Percentiles rank a stretch among this genome's conserved stretches.
These are phyloP conservation scores for Anthonomus grandis DNA, from an alignment of 1,140 invertebrate genomes.

Conservation along the genomic window DNA sequence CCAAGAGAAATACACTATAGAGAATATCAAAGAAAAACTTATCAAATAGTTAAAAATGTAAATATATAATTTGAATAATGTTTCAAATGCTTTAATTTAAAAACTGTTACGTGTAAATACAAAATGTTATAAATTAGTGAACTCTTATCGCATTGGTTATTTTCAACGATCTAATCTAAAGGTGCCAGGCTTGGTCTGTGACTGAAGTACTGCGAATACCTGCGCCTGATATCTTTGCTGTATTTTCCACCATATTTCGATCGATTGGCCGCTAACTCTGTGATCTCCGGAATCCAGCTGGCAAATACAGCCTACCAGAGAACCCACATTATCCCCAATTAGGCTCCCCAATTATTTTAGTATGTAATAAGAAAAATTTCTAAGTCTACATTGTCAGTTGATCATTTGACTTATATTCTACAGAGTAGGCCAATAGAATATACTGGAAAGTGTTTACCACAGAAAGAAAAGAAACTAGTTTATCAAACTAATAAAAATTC, in stretches of 20 bases:
- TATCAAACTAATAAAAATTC: no score
- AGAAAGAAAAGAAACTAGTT: background rate
- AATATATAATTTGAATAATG: no score
- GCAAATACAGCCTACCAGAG: conserved; percentile 93
- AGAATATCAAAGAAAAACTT: no score
- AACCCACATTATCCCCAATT: conserved; percentile 52
- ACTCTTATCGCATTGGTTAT: no score
- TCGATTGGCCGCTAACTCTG: conserved; percentile 94
- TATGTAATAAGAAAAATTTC: conserved; percentile 1
- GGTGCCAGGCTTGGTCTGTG: conserved; percentile 26
- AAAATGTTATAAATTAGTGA: no score
- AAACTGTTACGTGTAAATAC: background rate
- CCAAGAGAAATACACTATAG: no score
- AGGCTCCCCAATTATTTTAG: conserved; percentile 46
- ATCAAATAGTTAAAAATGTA: no score
- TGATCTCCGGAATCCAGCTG: conserved; percentile 99
- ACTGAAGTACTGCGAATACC: conserved; percentile 63
- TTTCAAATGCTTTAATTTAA: no score
- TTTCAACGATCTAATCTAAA: conserved; percentile 11
- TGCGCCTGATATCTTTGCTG: conserved; percentile 96
- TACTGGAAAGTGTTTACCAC: conserved; percentile 1
- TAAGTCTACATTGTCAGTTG: background rate
- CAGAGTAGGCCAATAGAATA: background rate
- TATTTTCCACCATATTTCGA: conserved; percentile 97
- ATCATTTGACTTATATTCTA: background rate